Conservation (phyloP, 2,797 vertebrate genomes). For the Microctenopoma stevenorrisi region DNA sequence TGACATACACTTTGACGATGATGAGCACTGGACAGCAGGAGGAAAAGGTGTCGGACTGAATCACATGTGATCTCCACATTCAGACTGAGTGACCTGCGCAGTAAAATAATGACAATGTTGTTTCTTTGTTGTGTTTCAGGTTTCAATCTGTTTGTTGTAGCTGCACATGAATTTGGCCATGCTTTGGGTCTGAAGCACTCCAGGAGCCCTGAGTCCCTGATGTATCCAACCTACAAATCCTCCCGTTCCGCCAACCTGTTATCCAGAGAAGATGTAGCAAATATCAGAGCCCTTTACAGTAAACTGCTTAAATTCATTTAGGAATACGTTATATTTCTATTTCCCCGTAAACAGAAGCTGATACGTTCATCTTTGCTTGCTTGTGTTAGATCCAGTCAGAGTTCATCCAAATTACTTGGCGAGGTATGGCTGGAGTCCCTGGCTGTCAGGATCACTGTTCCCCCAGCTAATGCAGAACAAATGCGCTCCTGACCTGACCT, state of each 20-base stretch:
- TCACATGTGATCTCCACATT: background rate
- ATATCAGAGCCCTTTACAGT: conserved; percentile 86
- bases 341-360: background rate
- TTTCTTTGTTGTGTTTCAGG: conserved; percentile 67
- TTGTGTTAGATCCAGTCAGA: conserved; percentile 63
- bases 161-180: conserved; percentile 88
- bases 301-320: conserved; percentile 36
- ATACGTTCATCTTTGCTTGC: conserved; percentile 1
- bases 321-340: background rate
- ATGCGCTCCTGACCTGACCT: conserved; percentile 76
- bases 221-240: conserved; percentile 84
- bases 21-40: conserved; percentile 81
- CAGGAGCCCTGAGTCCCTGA: conserved; percentile 80
- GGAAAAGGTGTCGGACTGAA: conserved; percentile 56
- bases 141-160: conserved; percentile 82
- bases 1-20: conserved; percentile 86
- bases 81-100: background rate
- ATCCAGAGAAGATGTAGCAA: conserved; percentile 81
- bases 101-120: fast-evolving
- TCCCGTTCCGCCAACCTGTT: conserved; percentile 68
- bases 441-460: conserved; percentile 50
- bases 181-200: conserved; percentile 86
- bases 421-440: conserved; percentile 59
- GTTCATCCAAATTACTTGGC: conserved; percentile 34
- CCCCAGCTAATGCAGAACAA: conserved; percentile 70